Evolutionary conservation across 2,888 invertebrate species (phyloP).

Genomic region (Aleiodes testaceus): DNA sequence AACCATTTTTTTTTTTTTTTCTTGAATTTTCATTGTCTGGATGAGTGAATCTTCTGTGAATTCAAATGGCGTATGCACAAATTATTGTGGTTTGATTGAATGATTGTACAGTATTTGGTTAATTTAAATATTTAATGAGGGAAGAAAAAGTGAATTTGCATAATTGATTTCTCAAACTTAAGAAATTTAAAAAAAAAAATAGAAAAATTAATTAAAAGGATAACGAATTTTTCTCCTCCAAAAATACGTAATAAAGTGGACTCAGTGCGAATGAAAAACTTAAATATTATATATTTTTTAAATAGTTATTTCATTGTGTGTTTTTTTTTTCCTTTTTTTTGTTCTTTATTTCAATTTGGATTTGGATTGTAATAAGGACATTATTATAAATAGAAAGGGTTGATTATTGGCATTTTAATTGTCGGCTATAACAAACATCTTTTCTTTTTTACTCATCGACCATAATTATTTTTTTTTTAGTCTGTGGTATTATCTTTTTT

Average conservation of each 20-base stretch:
- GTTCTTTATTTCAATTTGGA: conserved; percentile 9
- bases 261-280: conserved; percentile 18
- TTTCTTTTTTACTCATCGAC: conserved; percentile 30
- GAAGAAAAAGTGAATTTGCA: conserved; percentile 10
- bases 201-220: conserved; percentile 7
- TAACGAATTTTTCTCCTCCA: conserved; percentile 10
- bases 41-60: conserved; percentile 5
- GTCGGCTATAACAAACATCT: conserved; percentile 40
- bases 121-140: conserved; percentile 30
- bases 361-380: not conserved
- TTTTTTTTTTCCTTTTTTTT: not conserved
- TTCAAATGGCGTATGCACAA: conserved; percentile 28
- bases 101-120: conserved; percentile 43
- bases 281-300: not conserved
- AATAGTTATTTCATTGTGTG: not conserved
- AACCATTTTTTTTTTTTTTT: not conserved
- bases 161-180: not conserved
- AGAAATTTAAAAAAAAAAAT: not conserved
- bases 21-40: not conserved
- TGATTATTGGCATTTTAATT: conserved; percentile 36
- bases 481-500: conserved; percentile 17
- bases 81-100: conserved; percentile 31
- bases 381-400: conserved; percentile 22
- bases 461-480: conserved; percentile 5
- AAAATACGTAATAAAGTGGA: not conserved